A percentile compares a stretch with the other conserved stretches of the same genome.
These are phyloP conservation scores for Erebia epiphron DNA, from an alignment of 2,888 invertebrate species.

Conservation along the genomic window DNA sequence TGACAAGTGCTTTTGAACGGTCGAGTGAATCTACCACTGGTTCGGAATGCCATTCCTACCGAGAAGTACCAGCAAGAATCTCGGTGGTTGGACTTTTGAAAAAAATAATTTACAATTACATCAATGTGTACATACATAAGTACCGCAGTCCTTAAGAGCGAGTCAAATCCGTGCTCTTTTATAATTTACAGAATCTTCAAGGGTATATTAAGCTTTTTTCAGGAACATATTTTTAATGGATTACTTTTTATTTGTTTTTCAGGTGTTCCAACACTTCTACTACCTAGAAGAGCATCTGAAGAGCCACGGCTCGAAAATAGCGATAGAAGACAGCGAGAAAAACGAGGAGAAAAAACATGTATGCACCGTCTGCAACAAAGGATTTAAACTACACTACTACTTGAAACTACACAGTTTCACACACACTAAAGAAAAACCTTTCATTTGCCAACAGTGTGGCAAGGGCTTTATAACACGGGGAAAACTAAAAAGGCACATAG, in stretches of 20 bases:
- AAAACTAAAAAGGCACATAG: slow-evolving; percentile 70
- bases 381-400: slow-evolving; percentile 73
- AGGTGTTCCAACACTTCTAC: slow-evolving; percentile 70
- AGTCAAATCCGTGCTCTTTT: too few relatives aligned
- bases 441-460: slow-evolving; percentile 73
- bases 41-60: too few relatives aligned
- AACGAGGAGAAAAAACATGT: slow-evolving; percentile 66
- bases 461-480: slow-evolving; percentile 76
- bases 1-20: too few relatives aligned
- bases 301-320: slow-evolving; percentile 68
- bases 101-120: too few relatives aligned
- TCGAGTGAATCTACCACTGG: too few relatives aligned
- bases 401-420: slow-evolving; percentile 72
- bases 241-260: neutral
- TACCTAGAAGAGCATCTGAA: slow-evolving; percentile 73
- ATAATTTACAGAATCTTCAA: too few relatives aligned
- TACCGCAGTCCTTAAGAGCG: too few relatives aligned
- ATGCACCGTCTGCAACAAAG: slow-evolving; percentile 67
- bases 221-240: too few relatives aligned
- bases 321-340: slow-evolving; percentile 57
- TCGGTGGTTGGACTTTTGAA: too few relatives aligned
- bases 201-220: too few relatives aligned
- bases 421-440: slow-evolving; percentile 73
- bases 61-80: too few relatives aligned
- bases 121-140: too few relatives aligned